A percentile compares a stretch with the other conserved stretches of the same genome.
phyloP scores from a whole-genome alignment of 2,113 vertebrate genomes.

The Bettongia penicillata region DNA sequence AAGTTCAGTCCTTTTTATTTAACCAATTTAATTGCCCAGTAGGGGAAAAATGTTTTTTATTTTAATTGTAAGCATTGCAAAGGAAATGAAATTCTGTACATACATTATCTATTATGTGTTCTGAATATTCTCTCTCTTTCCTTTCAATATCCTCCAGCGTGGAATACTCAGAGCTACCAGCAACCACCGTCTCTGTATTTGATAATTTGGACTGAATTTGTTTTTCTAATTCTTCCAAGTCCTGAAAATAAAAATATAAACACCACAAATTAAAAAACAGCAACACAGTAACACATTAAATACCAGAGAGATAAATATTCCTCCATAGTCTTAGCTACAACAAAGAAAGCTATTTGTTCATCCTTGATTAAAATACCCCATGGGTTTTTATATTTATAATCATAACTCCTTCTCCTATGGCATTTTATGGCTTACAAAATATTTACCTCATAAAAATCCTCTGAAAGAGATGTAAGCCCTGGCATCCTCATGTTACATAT shows the following conservation, averaged over 20 bases:
- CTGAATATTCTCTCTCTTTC: slow-evolving; percentile 88
- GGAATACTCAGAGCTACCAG: slow-evolving; percentile 78
- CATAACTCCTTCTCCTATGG: not conserved
- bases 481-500: not conserved
- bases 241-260: slow-evolving; percentile 69
- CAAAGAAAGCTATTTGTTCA: not conserved
- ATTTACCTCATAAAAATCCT: not conserved
- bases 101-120: slow-evolving; percentile 86
- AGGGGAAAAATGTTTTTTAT: not conserved
- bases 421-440: not conserved
- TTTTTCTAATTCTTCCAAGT: slow-evolving; percentile 87
- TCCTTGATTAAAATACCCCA: not conserved
- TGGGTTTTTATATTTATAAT: not conserved
- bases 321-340: not conserved
- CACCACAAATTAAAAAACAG: slow-evolving; percentile 17
- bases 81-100: not conserved
- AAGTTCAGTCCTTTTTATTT: not conserved
- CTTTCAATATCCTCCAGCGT: slow-evolving; percentile 92
- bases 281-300: not conserved
- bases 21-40: not conserved
- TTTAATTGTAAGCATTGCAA: not conserved
- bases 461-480: not conserved
- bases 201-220: slow-evolving; percentile 76
- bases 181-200: slow-evolving; percentile 71
- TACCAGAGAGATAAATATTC: not conserved